A percentile compares a stretch with the other conserved stretches of the same genome.
phyloP scores from a whole-genome alignment of 2,113 vertebrate species.

The Lutjanus erythropterus region DNA sequence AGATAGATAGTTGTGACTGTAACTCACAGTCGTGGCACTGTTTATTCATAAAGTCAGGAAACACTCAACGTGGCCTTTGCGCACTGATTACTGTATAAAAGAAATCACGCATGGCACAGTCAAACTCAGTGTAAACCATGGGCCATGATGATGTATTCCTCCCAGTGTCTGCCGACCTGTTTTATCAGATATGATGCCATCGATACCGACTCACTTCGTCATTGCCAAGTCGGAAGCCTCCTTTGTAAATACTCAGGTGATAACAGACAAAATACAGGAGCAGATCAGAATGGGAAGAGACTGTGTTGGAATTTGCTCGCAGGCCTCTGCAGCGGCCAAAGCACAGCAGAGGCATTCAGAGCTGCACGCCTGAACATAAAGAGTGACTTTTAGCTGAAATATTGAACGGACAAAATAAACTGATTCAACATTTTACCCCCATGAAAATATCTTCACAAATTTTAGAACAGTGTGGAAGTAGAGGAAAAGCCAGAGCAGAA shows the following conservation, averaged over 20 bases:
- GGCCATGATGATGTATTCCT: constrained; percentile 31
- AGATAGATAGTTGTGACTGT: constrained; percentile 27
- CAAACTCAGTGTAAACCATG: constrained; percentile 5
- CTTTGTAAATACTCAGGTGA: constrained; percentile 85
- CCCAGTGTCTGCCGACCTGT: background rate
- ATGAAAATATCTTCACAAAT: background rate
- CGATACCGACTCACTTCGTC: constrained; percentile 80
- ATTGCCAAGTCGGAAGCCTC: constrained; percentile 84
- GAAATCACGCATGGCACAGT: constrained; percentile 4
- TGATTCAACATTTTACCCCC: no score
- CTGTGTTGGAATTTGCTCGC: constrained; percentile 72
- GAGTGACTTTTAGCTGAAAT: background rate
- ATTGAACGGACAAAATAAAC: background rate
- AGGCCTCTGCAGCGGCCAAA: constrained; percentile 45
- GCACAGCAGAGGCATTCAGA: constrained; percentile 21
- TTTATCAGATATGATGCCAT: constrained; percentile 77
- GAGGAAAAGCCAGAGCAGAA: background rate
- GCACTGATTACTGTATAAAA: background rate
- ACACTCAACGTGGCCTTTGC: background rate
- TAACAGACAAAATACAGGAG: constrained; percentile 86
- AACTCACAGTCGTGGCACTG: background rate
- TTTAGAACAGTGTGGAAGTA: background rate
- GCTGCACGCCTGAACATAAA: background rate
- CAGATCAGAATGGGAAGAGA: constrained; percentile 71
- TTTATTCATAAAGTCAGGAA: background rate